Evolutionary conservation across 2,113 vertebrate genomes (phyloP).

Genomic region (Aspiorhynchus laticeps): DNA sequence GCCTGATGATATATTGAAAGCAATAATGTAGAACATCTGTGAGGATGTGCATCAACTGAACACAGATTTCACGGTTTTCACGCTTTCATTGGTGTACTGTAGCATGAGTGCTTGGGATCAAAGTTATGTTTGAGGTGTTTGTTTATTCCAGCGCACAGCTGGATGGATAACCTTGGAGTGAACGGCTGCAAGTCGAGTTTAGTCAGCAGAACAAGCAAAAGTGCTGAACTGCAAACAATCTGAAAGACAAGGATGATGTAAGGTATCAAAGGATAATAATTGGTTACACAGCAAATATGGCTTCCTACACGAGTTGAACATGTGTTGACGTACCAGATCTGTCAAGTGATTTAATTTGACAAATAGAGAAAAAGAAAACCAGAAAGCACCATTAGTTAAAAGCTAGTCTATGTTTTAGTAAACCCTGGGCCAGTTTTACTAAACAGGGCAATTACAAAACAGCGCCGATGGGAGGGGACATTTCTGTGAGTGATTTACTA

Average conservation of each 20-base stretch:
- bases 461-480: too few species aligned
- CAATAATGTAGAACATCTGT: background rate
- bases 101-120: background rate
- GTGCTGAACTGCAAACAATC: background rate
- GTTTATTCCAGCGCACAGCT: slow-evolving; percentile 19
- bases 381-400: background rate
- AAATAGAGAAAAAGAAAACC: background rate
- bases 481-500: too few species aligned
- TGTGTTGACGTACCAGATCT: background rate
- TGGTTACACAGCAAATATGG: background rate
- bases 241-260: background rate
- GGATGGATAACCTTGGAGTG: background rate
- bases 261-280: slow-evolving; percentile 22
- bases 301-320: background rate
- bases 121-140: slow-evolving; percentile 9
- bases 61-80: background rate
- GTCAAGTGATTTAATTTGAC: background rate
- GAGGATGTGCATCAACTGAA: background rate
- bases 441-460: too few species aligned
- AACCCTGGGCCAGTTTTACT: too few species aligned
- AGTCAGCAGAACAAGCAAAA: slow-evolving; percentile 30
- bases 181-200: background rate
- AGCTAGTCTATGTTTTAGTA: background rate
- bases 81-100: background rate
- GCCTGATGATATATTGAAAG: background rate